Evolutionary conservation across 2,888 invertebrate species (phyloP).

Genomic region (Pseudococcus viburni): DNA sequence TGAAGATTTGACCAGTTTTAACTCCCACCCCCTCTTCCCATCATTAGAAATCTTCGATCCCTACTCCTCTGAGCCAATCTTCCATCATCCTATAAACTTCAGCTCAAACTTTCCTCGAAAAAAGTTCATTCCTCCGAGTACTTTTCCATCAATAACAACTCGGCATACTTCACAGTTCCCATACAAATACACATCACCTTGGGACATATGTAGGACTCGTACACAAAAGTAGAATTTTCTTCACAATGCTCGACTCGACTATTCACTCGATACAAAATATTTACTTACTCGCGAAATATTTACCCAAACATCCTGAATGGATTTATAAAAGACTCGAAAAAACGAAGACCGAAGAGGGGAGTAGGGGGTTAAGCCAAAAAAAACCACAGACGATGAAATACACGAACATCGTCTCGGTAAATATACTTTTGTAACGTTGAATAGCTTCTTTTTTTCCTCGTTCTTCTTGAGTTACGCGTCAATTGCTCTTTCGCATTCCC

Average conservation of each 20-base stretch:
- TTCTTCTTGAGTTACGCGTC: neutral
- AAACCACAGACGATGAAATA: neutral
- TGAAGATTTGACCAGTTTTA: no score
- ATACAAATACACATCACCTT: neutral
- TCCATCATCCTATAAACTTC: no score
- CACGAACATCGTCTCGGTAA: neutral
- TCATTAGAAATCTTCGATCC: no score
- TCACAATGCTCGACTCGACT: neutral
- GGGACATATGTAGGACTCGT: no score
- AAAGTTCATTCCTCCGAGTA: no score
- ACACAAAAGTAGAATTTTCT: neutral
- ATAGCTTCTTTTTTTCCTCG: neutral
- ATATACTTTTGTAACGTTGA: neutral
- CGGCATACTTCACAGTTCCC: slow-evolving; percentile 18
- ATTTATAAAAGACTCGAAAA: neutral
- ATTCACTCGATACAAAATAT: neutral
- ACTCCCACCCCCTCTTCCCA: no score
- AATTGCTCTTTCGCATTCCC: neutral
- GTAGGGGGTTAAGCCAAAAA: neutral
- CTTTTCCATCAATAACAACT: no score
- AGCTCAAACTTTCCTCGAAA: no score
- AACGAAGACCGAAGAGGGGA: neutral
- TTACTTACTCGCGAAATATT: neutral
- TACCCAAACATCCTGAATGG: slow-evolving; percentile 32
- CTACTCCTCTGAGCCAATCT: no score